Base-by-base conservation (phyloP, 2,797 vertebrate genomes). In the Platyrinchus mystaceus region DNA sequence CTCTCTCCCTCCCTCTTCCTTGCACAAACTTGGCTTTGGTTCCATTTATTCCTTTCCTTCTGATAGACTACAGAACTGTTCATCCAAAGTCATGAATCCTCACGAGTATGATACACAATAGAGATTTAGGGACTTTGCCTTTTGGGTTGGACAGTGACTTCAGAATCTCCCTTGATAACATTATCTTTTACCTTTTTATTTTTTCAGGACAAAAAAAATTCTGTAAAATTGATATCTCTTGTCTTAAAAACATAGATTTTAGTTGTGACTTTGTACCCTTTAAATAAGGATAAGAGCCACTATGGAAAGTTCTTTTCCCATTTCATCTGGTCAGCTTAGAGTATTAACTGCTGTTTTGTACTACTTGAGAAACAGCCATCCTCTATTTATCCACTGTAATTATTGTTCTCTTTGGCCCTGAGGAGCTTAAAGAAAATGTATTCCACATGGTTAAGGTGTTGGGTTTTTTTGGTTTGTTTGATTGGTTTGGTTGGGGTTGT, bases 141-240 rank as follows among this genome's bases (percentile, higher is more conserved):
- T 96, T 89, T 83, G 19, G 30, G 43, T 47, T 28, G n/a, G 67
- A 84, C 26, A 83, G 95, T 96, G 71, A 68, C 8, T 39, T 89
- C 22, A 62, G 55, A 87, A 91, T 87, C 34, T 94, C 80, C 88
- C 50, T 85, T 90, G 49, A 76, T 94, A 96, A 83, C 20, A 79
- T 96, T 94, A 86, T 84, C 60, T 90, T 79, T 43, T 84, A 78
- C 30, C 20, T 84, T 95, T 95, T 93, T 67, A 90, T 95, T 93
- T 95, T 96, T 64, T 95, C 71, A 88, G 66, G 20, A 95, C 60
- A 95, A 89, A 89, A 62, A 3, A 71, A 59, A 91, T 94, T 91
- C 64, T 93, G 46, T 41, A 94, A 97, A 96, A 96, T 87, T 95
- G 60, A 95, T 97, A 96, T 95, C 2, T 50, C 93, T 96, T 93